phyloP scores from a whole-genome alignment of 1,140 invertebrate genomes.

The Venturia canescens region DNA sequence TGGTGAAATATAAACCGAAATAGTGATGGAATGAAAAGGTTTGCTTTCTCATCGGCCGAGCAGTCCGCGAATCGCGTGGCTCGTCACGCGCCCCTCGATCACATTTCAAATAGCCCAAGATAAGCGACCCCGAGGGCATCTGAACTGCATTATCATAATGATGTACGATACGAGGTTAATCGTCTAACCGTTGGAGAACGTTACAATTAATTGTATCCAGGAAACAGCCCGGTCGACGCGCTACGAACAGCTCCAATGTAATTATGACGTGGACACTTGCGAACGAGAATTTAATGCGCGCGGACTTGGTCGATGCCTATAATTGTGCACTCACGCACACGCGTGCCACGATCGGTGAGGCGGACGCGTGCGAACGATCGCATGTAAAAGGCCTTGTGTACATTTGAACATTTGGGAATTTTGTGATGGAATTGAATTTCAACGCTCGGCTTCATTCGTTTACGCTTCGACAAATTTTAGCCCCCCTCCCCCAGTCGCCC shows the following conservation, averaged over 20 bases:
- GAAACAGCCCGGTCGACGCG: background rate
- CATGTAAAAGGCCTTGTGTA: slow-evolving; percentile 2
- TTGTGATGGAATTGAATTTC: slow-evolving; percentile 28
- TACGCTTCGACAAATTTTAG: background rate
- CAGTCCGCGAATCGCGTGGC: no score
- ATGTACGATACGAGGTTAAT: slow-evolving; percentile 23
- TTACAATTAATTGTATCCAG: slow-evolving; percentile 32
- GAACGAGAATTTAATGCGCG: slow-evolving; percentile 40
- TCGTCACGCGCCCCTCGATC: no score
- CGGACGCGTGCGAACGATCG: background rate
- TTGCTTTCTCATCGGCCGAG: no score
- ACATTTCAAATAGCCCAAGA: no score
- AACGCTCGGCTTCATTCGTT: slow-evolving; percentile 21
- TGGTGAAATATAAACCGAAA: no score
- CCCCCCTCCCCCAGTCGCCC: background rate
- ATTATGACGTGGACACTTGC: slow-evolving; percentile 38
- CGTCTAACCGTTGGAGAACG: slow-evolving; percentile 29
- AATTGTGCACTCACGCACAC: background rate
- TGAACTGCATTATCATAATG: slow-evolving; percentile 9
- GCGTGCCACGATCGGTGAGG: background rate
- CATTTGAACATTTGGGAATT: slow-evolving; percentile 1
- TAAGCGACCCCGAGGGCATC: background rate
- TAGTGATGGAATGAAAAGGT: no score
- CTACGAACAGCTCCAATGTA: slow-evolving; percentile 19
- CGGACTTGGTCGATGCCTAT: background rate